These are phyloP conservation scores for Terrapene triunguis DNA, from an alignment of 2,113 vertebrate species.

Conservation along the genomic window DNA sequence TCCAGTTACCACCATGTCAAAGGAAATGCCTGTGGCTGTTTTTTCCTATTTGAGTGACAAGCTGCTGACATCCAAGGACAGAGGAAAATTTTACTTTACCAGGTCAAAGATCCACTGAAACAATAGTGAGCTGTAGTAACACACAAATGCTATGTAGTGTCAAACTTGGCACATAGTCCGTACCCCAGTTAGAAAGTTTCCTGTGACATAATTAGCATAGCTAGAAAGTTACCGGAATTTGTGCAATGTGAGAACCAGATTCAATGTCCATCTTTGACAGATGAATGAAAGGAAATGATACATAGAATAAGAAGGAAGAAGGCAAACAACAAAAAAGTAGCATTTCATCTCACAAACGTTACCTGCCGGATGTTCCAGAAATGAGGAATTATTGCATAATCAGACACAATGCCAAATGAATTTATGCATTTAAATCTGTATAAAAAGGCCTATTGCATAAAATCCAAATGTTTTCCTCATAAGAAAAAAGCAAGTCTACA, in stretches of 20 bases:
- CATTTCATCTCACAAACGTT: background rate
- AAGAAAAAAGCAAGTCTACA: background rate
- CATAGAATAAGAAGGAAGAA: background rate
- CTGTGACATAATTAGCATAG: constrained; percentile 33
- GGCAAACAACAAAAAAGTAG: constrained; percentile 13
- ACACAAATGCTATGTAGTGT: constrained; percentile 14
- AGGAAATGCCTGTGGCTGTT: constrained; percentile 74
- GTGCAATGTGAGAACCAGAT: background rate
- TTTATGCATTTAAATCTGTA: background rate
- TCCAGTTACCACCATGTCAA: constrained; percentile 41
- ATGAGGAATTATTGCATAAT: background rate
- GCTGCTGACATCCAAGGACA: constrained; percentile 72
- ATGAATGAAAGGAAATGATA: background rate
- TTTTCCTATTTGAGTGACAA: constrained; percentile 72
- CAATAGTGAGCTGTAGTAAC: constrained; percentile 59
- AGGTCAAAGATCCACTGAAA: constrained; percentile 40
- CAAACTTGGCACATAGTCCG: constrained; percentile 8
- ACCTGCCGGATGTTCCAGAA: constrained; percentile 21
- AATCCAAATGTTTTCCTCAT: background rate
- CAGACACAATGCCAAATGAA: background rate
- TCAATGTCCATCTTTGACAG: constrained; percentile 29
- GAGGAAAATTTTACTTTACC: constrained; percentile 65
- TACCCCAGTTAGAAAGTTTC: constrained; percentile 43
- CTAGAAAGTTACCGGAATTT: constrained; percentile 39
- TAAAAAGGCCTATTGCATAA: background rate